phyloP scores from a whole-genome alignment of 2,888 invertebrate genomes.

The Balanococcus diminutus region DNA sequence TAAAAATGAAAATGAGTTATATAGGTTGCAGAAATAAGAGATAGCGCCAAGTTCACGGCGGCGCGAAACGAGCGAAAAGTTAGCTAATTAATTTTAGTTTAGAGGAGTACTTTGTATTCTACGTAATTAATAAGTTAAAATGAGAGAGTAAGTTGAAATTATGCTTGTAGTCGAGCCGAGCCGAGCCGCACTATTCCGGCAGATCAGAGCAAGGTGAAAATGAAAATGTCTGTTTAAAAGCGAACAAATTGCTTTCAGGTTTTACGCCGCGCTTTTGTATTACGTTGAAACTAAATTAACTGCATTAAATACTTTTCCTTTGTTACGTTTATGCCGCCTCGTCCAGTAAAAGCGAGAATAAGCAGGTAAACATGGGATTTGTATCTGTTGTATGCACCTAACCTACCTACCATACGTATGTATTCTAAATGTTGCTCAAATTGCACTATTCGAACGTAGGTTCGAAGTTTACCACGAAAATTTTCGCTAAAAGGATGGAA shows the following conservation, averaged over 20 bases:
- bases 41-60: slow-evolving; percentile 7
- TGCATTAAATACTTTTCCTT: slow-evolving; percentile 35
- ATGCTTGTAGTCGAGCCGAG: slow-evolving; percentile 23
- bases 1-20: slow-evolving; percentile 11
- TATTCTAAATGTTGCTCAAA: neutral
- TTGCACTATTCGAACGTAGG: neutral
- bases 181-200: slow-evolving; percentile 12
- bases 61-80: slow-evolving; percentile 23
- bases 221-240: slow-evolving; percentile 40
- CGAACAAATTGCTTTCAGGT: slow-evolving; percentile 40
- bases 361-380: slow-evolving; percentile 10
- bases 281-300: slow-evolving; percentile 39
- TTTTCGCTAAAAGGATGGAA: slow-evolving; percentile 15
- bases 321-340: neutral
- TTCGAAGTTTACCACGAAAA: neutral
- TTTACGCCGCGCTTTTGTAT: slow-evolving; percentile 42
- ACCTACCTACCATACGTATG: no score
- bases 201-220: slow-evolving; percentile 26
- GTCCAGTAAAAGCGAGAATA: neutral
- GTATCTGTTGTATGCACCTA: neutral
- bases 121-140: slow-evolving; percentile 39
- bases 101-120: slow-evolving; percentile 18
- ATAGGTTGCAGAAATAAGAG: slow-evolving; percentile 1
- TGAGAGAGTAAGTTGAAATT: slow-evolving; percentile 40
- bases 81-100: slow-evolving; percentile 39